Evolutionary conservation across 1,140 invertebrate species (phyloP).

Genomic region (Vanessa atalanta): DNA sequence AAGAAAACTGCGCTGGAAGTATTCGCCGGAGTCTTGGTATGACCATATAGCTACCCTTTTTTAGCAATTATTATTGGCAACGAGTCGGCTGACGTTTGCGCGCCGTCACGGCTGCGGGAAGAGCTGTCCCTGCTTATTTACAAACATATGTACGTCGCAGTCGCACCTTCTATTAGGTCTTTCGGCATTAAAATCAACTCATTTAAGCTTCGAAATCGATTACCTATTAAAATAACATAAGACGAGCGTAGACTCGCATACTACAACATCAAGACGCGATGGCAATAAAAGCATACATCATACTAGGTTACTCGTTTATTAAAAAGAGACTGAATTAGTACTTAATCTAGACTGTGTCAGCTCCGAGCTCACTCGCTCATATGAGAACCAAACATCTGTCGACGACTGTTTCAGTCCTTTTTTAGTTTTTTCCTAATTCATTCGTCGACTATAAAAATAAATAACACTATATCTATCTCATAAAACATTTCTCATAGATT

Average conservation of each 20-base stretch:
- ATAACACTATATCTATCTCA: no score
- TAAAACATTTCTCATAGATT: no score
- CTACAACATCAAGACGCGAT: background rate
- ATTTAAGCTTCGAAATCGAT: background rate
- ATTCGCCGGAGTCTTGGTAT: no score
- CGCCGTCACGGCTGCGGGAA: background rate
- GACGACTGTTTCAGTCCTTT: background rate
- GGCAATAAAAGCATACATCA: background rate
- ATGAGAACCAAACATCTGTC: background rate
- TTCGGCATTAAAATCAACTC: no score
- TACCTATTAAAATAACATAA: background rate
- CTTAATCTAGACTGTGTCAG: background rate
- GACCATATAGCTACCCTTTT: no score
- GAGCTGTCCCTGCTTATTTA: background rate
- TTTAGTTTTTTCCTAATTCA: no score
- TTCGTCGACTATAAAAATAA: no score
- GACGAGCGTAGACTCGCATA: background rate
- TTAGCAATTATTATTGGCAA: background rate
- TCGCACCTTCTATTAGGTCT: background rate
- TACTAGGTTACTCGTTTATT: background rate
- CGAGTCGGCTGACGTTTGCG: background rate
- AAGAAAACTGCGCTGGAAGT: no score
- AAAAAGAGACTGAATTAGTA: background rate
- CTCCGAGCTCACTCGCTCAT: background rate
- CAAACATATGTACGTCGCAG: background rate